Conservation (phyloP, 1,140 invertebrate genomes). For the Aporrectodea caliginosa region DNA sequence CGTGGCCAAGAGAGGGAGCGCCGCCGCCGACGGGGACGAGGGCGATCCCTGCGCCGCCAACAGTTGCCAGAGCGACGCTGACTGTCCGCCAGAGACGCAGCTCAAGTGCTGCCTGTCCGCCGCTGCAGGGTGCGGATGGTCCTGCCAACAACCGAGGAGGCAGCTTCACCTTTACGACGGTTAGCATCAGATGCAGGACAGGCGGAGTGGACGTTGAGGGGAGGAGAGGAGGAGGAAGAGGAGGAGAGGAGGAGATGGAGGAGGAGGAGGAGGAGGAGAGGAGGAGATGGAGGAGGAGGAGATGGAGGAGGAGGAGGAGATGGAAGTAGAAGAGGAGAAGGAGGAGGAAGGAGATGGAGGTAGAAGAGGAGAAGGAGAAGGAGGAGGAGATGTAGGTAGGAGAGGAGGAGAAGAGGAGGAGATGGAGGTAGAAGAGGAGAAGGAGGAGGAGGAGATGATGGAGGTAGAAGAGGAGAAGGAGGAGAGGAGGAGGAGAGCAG, state of each 20-base stretch:
- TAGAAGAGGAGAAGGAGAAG: no score
- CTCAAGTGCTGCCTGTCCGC: constrained; percentile 20
- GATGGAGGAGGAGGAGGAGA: background rate
- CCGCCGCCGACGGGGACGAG: background rate
- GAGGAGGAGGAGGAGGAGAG: background rate
- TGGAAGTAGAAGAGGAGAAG: no score
- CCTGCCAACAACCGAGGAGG: constrained; percentile 22
- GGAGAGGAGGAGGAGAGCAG: no score
- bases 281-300: background rate
- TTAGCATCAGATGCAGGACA: background rate
- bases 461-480: background rate
- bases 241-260: no score
- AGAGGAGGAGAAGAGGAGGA: no score
- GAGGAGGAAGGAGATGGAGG: no score
- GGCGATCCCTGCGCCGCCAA: background rate
- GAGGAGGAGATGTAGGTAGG: no score
- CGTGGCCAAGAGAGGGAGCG: background rate
- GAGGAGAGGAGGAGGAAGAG: background rate
- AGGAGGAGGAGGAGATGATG: background rate
- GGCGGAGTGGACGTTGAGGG: background rate
- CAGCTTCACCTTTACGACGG: constrained; percentile 20
- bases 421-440: constrained; percentile 24
- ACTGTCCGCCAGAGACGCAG: constrained; percentile 15
- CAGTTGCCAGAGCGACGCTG: constrained; percentile 20
- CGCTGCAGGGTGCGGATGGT: constrained; percentile 20